Conservation (phyloP, 2,113 vertebrate species). For the Edolisoma coerulescens region DNA sequence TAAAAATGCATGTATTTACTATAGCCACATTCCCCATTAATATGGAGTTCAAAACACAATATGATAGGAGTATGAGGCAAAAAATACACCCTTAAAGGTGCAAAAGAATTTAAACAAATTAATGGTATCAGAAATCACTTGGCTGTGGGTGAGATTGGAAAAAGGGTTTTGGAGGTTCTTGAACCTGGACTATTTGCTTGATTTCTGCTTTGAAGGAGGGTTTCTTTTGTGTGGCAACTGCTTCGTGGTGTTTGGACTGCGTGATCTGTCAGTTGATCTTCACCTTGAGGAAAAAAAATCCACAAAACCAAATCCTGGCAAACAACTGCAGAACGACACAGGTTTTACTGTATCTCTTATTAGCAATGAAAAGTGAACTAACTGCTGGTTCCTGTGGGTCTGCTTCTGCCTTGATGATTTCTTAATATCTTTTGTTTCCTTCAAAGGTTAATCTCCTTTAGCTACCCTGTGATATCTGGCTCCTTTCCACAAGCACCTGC, state of each 20-base stretch:
- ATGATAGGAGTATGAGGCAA: background rate
- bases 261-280: background rate
- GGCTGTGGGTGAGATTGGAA: background rate
- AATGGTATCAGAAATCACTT: background rate
- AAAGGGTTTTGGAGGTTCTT: background rate
- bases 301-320: background rate
- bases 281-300: background rate
- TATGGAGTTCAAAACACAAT: background rate
- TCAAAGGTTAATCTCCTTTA: constrained; percentile 43
- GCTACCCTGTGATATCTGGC: background rate
- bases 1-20: background rate
- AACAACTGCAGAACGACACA: background rate
- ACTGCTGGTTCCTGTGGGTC: background rate
- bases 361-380: background rate
- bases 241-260: background rate
- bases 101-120: background rate
- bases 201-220: background rate
- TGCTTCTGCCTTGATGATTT: constrained; percentile 30
- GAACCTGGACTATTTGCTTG: background rate
- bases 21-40: background rate
- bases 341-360: background rate
- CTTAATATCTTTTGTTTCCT: constrained; percentile 40
- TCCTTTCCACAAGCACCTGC: background rate
- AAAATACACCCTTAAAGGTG: background rate
- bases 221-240: background rate